Evolutionary conservation across 2,888 invertebrate species (phyloP), one percentile per base, ranked within the genome.

Genomic region (Thecocarcelia acutangulata): DNA sequence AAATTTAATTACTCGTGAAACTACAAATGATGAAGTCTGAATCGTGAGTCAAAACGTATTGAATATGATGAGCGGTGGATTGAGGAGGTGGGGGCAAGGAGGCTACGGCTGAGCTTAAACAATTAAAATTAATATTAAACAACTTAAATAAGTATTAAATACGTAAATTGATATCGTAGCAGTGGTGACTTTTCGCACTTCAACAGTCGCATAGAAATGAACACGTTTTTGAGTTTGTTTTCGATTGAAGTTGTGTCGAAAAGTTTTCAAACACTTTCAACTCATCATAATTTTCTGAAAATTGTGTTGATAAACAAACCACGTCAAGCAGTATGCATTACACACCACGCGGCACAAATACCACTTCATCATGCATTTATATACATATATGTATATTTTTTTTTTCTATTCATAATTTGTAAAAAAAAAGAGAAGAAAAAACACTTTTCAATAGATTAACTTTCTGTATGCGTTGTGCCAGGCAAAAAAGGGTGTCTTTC

Each of bases 401-500:
- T 28, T 15, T n/a, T 52, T 40, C 21, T 61, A 8, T 33, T 33
- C 9, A 33, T 33, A 24, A 24, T 24, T 66, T 17, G 19, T 58
- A 21, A n/a, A n/a, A n/a, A n/a, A n/a, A n/a, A n/a, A n/a, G n/a
- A n/a, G n/a, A n/a, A n/a, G n/a, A n/a, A n/a, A 76, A 75, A 76
- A 70, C 74, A 76, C 72, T 68, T 76, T 80, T 68, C 52, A 48
- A 77, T 76, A n/a, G 44, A 61, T 15, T 21, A 42, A 12, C 33
- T 56, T 52, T 64, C 24, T 61, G 48, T 63, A 19, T 52, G 59
- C 15, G 19, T 28, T 63, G 37, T 56, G n/a, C 48, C 28, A n/a
- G n/a, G n/a, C n/a, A 66, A 75, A 61, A 72, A 73, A 78, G 83
- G 78, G 83, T 83, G 80, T 78, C 56, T 61, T 68, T 56, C 52